Base-by-base conservation (phyloP, 2,113 vertebrate species). In the Limanda limanda region DNA sequence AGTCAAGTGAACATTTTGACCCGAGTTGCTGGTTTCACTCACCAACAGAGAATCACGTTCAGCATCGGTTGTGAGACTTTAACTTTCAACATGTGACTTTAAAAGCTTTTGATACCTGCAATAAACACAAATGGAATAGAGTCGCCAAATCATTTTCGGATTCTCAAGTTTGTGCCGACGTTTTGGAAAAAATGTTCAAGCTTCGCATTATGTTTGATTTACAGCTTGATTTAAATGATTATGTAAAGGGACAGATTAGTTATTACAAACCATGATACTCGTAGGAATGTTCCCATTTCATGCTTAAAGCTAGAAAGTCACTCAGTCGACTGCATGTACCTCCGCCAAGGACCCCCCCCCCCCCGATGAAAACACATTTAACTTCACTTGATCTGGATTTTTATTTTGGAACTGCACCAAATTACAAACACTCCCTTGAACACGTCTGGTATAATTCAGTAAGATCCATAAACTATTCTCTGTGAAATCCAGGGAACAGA, bases 271-370 rank as follows among this genome's bases (percentile, higher is more conserved):
- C 76, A 73, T 71, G 48, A 62, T 88, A 88, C 91, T 80, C 42
- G 81, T 86, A 87, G 58, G 73, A 90, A 90, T 82, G 85, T 86
- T 71, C 56, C 31, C 54, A 59, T 81, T 81, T 76, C 74, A 73
- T 51, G 63, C 65, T 64, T 57, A 31, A 55, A 62, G 31, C 24
- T 42, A 42, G 40, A 42, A 42, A 12, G 40, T 42, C 40, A 13
- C 40, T 42, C 11, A 42, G 40, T 42, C 40, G 12, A 42, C 40
- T 42, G 40, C 40, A 42, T 42, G 40, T 13, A 3, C 40, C 10
- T 11, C 40, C 2, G 11, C 40, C 40, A 42, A 12, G 40, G 37
- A 9, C 40, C 11, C 9, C 9, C 40, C 40, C 10, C 40, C 12
- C 40, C 40, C 12, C 2, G 3, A 13, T 42, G 40, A 42, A 3